Percentiles rank a stretch among this genome's conserved stretches.
Evolutionary conservation across 53 echinoderm and acorn worm species (phyloP).

Genomic region (Astropecten irregularis): DNA sequence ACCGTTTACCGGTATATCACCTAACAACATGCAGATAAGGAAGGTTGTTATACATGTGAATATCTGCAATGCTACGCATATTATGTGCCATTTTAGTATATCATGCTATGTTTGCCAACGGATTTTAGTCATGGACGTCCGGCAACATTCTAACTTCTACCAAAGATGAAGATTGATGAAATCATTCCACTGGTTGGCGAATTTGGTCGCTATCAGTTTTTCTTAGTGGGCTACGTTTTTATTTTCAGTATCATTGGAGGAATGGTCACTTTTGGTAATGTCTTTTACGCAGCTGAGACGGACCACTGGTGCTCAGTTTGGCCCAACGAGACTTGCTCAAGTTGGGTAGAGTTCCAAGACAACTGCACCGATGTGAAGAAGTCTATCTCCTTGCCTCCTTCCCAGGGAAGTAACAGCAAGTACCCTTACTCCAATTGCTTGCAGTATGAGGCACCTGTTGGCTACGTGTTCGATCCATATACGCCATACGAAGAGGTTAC

Average conservation of each 20-base stretch:
- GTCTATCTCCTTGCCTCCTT: constrained; percentile 22
- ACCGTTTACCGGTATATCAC: too few relatives aligned
- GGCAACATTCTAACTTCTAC: too few relatives aligned
- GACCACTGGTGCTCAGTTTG: constrained; percentile 74
- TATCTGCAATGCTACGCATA: too few relatives aligned
- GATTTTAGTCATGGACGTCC: too few relatives aligned
- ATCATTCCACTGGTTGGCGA: constrained; percentile 62
- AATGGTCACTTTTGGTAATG: constrained; percentile 54
- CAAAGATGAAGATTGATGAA: constrained; percentile 72
- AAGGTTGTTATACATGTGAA: too few relatives aligned
- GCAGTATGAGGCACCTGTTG: constrained; percentile 17
- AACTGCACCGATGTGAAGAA: constrained; percentile 41
- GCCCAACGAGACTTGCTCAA: constrained; percentile 5
- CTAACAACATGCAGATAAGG: too few relatives aligned
- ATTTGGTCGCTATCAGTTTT: constrained; percentile 80
- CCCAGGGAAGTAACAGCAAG: neutral
- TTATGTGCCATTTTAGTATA: too few relatives aligned
- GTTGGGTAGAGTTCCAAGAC: constrained; percentile 36
- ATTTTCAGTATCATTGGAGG: constrained; percentile 18
- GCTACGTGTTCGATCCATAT: constrained; percentile 38
- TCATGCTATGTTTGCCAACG: too few relatives aligned
- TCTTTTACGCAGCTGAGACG: constrained; percentile 67
- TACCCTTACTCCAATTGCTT: constrained; percentile 35
- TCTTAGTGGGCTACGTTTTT: constrained; percentile 48
- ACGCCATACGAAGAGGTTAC: neutral